Percentiles rank a stretch among this genome's conserved stretches.
Conservation (phyloP, 1,140 invertebrate species). For the Leptestheria dahalacensis region DNA sequence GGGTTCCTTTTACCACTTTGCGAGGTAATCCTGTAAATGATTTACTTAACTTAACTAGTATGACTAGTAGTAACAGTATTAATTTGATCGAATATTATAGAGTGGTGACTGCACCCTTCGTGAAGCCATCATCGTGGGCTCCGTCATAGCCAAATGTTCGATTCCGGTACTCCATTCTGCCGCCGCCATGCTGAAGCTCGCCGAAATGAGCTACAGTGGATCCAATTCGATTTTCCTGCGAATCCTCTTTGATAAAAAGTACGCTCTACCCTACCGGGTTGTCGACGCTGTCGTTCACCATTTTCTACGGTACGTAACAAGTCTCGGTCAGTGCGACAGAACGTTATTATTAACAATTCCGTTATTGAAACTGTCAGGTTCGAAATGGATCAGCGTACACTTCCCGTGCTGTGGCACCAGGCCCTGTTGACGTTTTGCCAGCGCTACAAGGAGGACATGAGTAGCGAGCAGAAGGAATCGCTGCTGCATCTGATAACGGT, state of each 20-base stretch:
- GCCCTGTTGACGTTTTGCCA: constrained; percentile 84
- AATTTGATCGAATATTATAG: constrained; percentile 28
- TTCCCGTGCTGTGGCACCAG: constrained; percentile 97
- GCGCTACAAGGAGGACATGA: constrained; percentile 88
- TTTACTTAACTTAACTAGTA: no score
- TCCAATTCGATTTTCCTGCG: constrained; percentile 91
- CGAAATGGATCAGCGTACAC: constrained; percentile 55
- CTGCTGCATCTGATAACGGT: constrained; percentile 58
- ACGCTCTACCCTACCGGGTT: constrained; percentile 88
- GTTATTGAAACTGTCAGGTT: no score
- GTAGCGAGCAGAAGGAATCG: constrained; percentile 76
- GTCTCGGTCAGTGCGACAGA: no score
- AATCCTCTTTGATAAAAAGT: constrained; percentile 94
- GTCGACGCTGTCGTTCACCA: constrained; percentile 92
- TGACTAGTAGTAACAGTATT: neutral
- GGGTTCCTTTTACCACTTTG: constrained; percentile 82
- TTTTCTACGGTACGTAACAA: constrained; percentile 55
- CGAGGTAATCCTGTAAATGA: no score
- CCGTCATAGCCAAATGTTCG: constrained; percentile 75
- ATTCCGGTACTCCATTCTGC: constrained; percentile 94
- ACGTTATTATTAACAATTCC: no score
- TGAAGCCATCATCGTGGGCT: constrained; percentile 89
- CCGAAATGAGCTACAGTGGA: constrained; percentile 96
- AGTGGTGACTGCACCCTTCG: constrained; percentile 82
- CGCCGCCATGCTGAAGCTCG: constrained; percentile 86